phyloP scores from a whole-genome alignment of 2,113 vertebrate genomes.

The Ellobius talpinus region DNA sequence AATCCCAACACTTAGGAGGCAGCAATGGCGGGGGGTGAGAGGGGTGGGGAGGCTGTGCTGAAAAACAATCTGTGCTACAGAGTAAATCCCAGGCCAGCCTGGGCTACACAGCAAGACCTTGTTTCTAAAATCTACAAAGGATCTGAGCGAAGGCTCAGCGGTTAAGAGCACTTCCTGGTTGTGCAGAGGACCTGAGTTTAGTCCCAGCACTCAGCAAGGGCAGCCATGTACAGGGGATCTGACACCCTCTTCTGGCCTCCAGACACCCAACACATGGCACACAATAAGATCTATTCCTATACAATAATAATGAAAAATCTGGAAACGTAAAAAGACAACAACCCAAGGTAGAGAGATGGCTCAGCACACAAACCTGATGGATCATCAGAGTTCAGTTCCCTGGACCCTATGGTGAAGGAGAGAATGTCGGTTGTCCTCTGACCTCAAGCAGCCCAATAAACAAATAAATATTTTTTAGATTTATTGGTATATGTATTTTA shows the following conservation, averaged over 20 bases:
- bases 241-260: neutral
- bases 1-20: neutral
- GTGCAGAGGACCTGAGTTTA: neutral
- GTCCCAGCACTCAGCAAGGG: neutral
- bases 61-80: neutral
- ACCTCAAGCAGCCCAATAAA: neutral
- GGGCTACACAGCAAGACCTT: neutral
- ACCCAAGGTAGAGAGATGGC: neutral
- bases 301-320: neutral
- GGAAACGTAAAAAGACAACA: neutral
- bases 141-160: neutral
- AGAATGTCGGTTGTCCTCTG: neutral
- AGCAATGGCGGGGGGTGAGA: neutral
- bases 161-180: neutral
- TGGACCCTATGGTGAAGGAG: neutral
- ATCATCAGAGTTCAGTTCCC: neutral
- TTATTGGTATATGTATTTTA: neutral
- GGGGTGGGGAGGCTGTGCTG: neutral
- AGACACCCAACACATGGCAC: neutral
- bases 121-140: neutral
- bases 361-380: neutral
- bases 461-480: neutral
- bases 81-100: neutral
- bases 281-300: neutral
- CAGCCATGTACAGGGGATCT: neutral